Evolutionary conservation across 2,888 invertebrate species (phyloP), one percentile per base, ranked within the genome.

Genomic region (Meghimatium bilineatum): DNA sequence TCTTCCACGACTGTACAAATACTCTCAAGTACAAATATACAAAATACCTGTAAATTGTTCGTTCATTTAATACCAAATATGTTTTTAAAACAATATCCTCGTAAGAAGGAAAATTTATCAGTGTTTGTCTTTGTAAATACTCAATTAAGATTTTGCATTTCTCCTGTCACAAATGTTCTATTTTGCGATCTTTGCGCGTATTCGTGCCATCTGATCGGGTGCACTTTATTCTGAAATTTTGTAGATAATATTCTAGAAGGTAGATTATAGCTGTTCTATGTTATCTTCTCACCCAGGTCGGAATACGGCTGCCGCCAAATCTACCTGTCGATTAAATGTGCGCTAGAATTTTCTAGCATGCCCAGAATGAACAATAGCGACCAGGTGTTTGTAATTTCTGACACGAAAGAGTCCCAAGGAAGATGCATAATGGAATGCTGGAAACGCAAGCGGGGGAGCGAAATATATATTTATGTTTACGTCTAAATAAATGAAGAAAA

Each of bases 381-480:
- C 52, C 74, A 74, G 74, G 49, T 74, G 74, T 74, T 74, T 29
- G 17, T 52, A 74, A 74, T 74, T 32, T 6, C 29, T 8, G 71
- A 38, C 36, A n/a, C 26, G n/a, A 26, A 38, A 71, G 17, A 63
- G 23, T 63, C 60, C 12, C 66, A 8, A 20, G 8, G 32, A 71
- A 38, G 71, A 38, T 38, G 38, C 36, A 71, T 66, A 29, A 14
- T 66, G n/a, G 38, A 71, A 71, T 71, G 23, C 0, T 20, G 38
- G n/a, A 23, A 71, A 38, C 71, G 71, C 38, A 38, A 1, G 71
- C 20, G 71, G 20, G 38, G 71, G 26, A 38, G 8, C 5, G 38
- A 44, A 44, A 44, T 44, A 26, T 71, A 38, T 38, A 38, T 71
- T 71, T 23, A 38, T 71, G 71, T 38, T 71, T 38, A 38, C 23